Base-by-base conservation (phyloP, 2,113 vertebrate genomes). In the Talpa occidentalis region DNA sequence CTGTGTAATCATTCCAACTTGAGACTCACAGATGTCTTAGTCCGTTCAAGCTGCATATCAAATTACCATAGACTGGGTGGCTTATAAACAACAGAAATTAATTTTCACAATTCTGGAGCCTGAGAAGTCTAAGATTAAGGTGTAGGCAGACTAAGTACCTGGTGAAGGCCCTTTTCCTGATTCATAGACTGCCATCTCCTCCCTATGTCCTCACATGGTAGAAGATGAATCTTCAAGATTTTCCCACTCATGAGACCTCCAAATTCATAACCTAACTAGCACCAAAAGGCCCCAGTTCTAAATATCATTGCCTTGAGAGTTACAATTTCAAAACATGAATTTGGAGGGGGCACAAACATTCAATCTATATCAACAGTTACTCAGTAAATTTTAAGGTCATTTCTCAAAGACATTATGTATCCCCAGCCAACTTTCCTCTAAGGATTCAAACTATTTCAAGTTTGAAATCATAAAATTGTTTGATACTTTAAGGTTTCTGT, bases 401-500 rank as follows among this genome's bases (percentile, higher is more conserved):
- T 89, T 88, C 70, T 85, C 44, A 83, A 77, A 94, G 35, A 15
- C 10, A 26, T 54, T 78, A 37, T 17, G 78, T 37, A 80, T 3
- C 3, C 42, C 22, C 24, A 72, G 67, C 5, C 47, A 82, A 81
- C 26, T 88, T 77, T 47, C 9, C 3, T 86, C 14, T 32, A 47
- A 80, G 42, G 28, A 82, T 3, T 87, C n/a, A 32, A 92, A 21
- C 6, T 83, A 67, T 86, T 88, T 86, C 2, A 30, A 91, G 56
- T 74, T 94, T 89, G 59, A 78, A 60, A 70, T 30, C 6, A 62
- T n/a, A 91, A 60, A 10, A 35, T 32, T 56, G 72, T 19, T 64
- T 85, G 56, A 83, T 44, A 85, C 56, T 90, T 72, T 79, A 91
- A 88, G 30, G 74, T 74, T 73, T 74, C 52, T 95, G 19, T 66